These are phyloP conservation scores for Lithophane semibrunnea DNA, from an alignment of 2,888 invertebrate genomes.

Conservation along the genomic window DNA sequence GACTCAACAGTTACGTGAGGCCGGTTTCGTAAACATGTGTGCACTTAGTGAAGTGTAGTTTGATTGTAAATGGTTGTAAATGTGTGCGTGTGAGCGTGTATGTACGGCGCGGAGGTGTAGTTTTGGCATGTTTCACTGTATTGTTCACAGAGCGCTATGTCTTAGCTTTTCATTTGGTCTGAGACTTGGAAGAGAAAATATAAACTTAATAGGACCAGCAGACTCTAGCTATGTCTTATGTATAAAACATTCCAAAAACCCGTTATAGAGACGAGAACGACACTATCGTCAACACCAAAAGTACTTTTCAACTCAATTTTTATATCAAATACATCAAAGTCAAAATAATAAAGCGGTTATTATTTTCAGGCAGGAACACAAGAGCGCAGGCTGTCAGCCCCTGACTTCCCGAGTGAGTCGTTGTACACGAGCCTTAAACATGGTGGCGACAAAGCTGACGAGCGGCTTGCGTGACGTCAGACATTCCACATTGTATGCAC, in stretches of 20 bases:
- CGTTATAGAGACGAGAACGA: neutral
- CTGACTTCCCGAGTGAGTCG: conserved; percentile 52
- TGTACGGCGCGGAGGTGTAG: no score
- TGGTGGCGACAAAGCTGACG: conserved; percentile 78
- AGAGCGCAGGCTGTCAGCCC: conserved; percentile 50
- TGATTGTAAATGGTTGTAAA: no score
- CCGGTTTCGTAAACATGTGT: no score
- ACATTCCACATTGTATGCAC: conserved; percentile 70
- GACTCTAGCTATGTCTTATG: neutral
- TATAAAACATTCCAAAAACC: neutral
- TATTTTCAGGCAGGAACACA: conserved; percentile 43
- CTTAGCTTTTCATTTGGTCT: no score
- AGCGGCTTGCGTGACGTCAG: conserved; percentile 86
- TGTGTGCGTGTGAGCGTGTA: no score
- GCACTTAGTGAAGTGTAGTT: no score
- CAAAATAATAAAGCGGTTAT: conserved; percentile 41
- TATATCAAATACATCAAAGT: conserved; percentile 17
- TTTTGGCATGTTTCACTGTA: no score
- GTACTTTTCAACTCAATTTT: neutral
- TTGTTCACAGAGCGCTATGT: no score
- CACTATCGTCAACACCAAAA: neutral
- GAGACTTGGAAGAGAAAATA: neutral
- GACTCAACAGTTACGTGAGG: no score
- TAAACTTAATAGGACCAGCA: neutral
- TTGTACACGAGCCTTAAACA: conserved; percentile 67